Base-by-base conservation (phyloP, 53 echinoderm and acorn worm genomes). In the Luidia sarsii region DNA sequence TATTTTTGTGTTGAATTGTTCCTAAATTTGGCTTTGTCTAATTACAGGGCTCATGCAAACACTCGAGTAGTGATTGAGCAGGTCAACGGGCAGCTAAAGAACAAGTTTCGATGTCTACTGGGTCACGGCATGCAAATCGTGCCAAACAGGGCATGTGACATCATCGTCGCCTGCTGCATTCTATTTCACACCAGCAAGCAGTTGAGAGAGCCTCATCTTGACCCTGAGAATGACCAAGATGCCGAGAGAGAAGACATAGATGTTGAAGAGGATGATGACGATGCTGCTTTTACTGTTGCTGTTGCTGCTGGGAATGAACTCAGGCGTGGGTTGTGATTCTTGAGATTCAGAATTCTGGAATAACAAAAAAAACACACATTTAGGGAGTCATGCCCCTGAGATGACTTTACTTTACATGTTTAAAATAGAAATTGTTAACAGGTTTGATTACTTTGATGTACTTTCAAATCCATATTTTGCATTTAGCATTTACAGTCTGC, bases 91-190 rank as follows among this genome's bases (percentile, higher is more conserved):
- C 85, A 89, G 46, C 43, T 89, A 2, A 89, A 89, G 39, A 89
- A 89, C 36, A 88, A 88, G 16, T 88, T 88, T 33, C 45, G 83
- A 32, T 85, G 89, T 48, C 52, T 89, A 37, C 60, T 85, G 11
- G 89, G 89, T 3, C 85, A 89, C 71, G 89, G 89, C 32, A 80
- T 89, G 80, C 89, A 89, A 32, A 89, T 89, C 31, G 52, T 59
- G n/a, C 89, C 89, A 29, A n/a, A 69, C 0, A 48, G 81, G 45
- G 89, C 73, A 63, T 84, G 84, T 67, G 65, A 84, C 16, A 80
- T 89, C 6, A 85, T 89, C 45, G 52, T 68, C 33, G 89, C 89
- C 39, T 89, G 80, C 64, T 89, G 89, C 38, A 80, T 89, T 15
- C 71, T 89, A 2, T 88, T 84, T 43, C 79, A 89, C 55, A 84